These are phyloP conservation scores for Pseudochaenichthys georgianus DNA, from an alignment of 2,797 vertebrate species.

Conservation along the genomic window DNA sequence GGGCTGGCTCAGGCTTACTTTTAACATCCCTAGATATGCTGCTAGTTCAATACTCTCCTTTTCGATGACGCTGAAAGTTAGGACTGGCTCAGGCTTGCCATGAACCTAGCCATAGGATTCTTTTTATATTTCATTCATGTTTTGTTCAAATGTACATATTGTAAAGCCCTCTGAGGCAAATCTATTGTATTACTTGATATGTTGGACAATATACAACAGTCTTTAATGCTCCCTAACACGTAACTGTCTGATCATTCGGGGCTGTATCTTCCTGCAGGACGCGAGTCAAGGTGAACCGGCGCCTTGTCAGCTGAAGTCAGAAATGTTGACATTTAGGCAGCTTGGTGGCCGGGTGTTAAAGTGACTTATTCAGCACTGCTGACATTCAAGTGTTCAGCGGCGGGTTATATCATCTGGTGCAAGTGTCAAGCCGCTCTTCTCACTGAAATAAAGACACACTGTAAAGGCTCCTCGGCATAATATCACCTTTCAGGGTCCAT, in stretches of 20 bases:
- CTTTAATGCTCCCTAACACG: no score
- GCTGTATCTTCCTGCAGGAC: conserved; percentile 24
- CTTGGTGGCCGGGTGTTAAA: neutral
- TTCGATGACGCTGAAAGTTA: no score
- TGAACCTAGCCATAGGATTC: no score
- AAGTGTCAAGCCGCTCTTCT: conserved; percentile 26
- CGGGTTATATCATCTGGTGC: conserved; percentile 44
- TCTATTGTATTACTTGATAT: no score
- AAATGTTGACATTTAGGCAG: neutral
- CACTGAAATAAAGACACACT: conserved; percentile 25
- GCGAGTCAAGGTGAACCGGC: conserved; percentile 6
- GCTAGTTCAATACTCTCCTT: no score
- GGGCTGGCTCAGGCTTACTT: no score
- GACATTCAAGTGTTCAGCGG: conserved; percentile 13
- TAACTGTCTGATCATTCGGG: neutral
- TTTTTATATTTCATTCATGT: no score
- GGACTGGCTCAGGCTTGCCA: no score
- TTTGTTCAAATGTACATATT: no score
- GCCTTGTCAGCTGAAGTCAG: neutral
- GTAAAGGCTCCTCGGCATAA: neutral
- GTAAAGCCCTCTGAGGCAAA: no score
- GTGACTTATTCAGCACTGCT: neutral
- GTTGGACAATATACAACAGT: no score
- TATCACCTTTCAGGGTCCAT: conserved; percentile 9
- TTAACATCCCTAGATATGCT: no score